These are phyloP conservation scores for Nanorana parkeri DNA, from an alignment of 2,113 vertebrate genomes.

Conservation along the genomic window DNA sequence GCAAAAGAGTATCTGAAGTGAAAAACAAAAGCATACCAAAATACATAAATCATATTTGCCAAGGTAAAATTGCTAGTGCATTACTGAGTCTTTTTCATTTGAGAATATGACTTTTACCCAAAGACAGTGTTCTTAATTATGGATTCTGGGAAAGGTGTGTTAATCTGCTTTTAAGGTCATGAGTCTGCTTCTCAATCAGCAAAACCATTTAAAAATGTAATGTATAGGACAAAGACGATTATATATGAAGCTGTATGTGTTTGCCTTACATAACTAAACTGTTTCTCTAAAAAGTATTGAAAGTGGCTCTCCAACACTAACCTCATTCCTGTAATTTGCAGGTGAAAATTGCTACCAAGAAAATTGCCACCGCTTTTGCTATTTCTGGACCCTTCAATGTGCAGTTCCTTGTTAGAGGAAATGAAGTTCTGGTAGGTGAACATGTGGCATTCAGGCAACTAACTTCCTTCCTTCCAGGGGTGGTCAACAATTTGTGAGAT, in stretches of 20 bases:
- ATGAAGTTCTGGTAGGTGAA: constrained; percentile 88
- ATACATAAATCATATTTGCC: no score
- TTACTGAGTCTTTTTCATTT: neutral
- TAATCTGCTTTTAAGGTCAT: neutral
- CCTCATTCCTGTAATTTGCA: constrained; percentile 64
- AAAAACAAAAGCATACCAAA: no score
- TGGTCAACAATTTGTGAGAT: no score
- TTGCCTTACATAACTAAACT: neutral
- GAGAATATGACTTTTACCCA: neutral
- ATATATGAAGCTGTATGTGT: neutral
- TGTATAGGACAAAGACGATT: neutral
- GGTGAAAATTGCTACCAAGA: constrained; percentile 88
- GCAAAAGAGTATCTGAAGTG: no score
- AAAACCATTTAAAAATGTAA: neutral
- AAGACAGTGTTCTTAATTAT: neutral
- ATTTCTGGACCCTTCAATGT: constrained; percentile 96
- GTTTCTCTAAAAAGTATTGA: constrained; percentile 1
- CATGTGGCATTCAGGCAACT: no score
- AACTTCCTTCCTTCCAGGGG: no score
- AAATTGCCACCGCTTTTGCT: constrained; percentile 89
- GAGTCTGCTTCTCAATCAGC: neutral
- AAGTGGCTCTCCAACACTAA: neutral
- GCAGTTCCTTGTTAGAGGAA: constrained; percentile 93
- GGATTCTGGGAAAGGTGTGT: neutral
- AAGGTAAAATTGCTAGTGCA: neutral